A percentile compares a stretch with the other conserved stretches of the same genome.
Evolutionary conservation across 2,888 invertebrate species (phyloP).

Genomic region (Yponomeuta malinellus): DNA sequence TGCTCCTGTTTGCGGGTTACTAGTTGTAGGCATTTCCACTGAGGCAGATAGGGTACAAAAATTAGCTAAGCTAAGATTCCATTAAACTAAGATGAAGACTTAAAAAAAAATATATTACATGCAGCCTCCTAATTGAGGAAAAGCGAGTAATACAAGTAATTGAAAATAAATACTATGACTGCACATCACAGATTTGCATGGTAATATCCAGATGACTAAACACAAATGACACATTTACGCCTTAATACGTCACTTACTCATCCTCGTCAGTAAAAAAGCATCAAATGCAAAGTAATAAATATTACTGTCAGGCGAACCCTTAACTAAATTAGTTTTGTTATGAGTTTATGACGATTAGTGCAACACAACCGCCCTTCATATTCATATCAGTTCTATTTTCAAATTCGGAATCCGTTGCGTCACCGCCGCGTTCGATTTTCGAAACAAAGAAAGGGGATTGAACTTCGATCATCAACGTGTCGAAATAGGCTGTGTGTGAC

Average conservation of each 20-base stretch:
- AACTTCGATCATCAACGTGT: conserved; percentile 52
- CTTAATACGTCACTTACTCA: neutral
- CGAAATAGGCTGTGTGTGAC: conserved; percentile 33
- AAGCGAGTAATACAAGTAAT: too few relatives aligned
- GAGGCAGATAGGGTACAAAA: too few relatives aligned
- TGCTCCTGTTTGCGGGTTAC: too few relatives aligned
- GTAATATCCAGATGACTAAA: neutral
- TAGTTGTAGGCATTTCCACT: too few relatives aligned
- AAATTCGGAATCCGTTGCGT: conserved; percentile 28
- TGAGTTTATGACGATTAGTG: conserved; percentile 53
- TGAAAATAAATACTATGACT: too few relatives aligned
- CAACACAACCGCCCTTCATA: conserved; percentile 30
- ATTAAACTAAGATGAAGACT: too few relatives aligned
- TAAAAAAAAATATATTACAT: too few relatives aligned
- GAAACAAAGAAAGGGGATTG: conserved; percentile 73
- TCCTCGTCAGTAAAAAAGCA: neutral
- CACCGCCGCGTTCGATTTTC: conserved; percentile 30
- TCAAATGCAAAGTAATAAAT: conserved; percentile 24
- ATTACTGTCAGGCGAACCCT: conserved; percentile 35
- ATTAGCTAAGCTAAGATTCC: too few relatives aligned
- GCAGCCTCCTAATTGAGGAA: too few relatives aligned
- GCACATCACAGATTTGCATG: too few relatives aligned
- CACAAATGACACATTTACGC: neutral
- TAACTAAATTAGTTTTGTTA: conserved; percentile 36
- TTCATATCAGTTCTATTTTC: conserved; percentile 26